phyloP scores from a whole-genome alignment of 2,113 vertebrate genomes.

The Sakesphorus luctuosus region DNA sequence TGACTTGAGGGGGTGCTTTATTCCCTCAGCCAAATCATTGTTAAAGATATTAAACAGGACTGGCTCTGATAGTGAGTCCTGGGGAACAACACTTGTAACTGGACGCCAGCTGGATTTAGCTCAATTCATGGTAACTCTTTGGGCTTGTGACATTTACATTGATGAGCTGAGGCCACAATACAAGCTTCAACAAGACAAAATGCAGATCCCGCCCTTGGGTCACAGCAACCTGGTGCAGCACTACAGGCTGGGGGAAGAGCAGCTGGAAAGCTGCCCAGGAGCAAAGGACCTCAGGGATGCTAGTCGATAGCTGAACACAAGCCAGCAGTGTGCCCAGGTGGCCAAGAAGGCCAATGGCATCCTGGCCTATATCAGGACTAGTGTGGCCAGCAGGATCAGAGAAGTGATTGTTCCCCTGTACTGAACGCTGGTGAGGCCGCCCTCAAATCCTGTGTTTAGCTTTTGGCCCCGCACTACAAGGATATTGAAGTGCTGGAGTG shows the following conservation, averaged over 20 bases:
- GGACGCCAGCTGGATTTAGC: background rate
- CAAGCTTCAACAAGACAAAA: background rate
- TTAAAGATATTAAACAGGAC: background rate
- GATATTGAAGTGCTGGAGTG: background rate
- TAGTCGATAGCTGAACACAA: background rate
- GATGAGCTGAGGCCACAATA: background rate
- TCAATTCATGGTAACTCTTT: rapidly evolving
- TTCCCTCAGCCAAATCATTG: background rate
- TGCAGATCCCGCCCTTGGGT: background rate
- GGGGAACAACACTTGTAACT: background rate
- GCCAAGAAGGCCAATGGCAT: background rate
- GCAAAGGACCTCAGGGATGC: background rate
- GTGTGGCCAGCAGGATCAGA: background rate
- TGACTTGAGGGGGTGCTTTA: background rate
- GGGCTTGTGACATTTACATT: background rate
- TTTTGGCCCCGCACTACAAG: background rate
- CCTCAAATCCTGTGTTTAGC: background rate
- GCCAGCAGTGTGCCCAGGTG: background rate
- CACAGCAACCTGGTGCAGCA: background rate
- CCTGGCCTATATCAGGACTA: background rate
- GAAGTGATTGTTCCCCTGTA: background rate
- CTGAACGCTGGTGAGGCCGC: background rate
- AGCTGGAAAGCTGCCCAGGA: background rate
- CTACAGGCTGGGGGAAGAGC: background rate
- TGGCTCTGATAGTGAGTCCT: background rate